Base-by-base conservation (phyloP, 2,888 invertebrate species). In the Drosophila rubida region DNA sequence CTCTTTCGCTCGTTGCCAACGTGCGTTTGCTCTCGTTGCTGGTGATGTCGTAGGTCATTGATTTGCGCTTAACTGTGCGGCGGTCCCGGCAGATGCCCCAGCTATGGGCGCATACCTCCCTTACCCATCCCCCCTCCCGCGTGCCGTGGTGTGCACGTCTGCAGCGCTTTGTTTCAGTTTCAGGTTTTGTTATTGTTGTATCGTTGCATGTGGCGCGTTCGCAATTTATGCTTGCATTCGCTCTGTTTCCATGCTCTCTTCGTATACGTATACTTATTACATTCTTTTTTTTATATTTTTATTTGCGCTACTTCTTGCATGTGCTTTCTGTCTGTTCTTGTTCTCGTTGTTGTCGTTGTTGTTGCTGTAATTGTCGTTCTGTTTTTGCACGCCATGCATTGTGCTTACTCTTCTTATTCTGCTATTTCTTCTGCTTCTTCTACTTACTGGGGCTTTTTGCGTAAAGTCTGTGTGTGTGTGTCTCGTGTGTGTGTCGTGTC, bases 41-140 rank as follows among this genome's bases (percentile, higher is more conserved):
- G 77, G 72, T 81, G 82, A 85, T 88, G 87, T 87, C 87, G 89
- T 87, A 87, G 87, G 87, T 87, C 87, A 88, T 87, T 87, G 87
- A 87, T 88, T 86, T 87, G 87, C 81, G 87, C 81, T 87, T 79
- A 77, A 80, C 71, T 60, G 65, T 61, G 62, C 66, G 60, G 50
- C 61, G 59, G 32, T 27, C 16, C 45, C 71, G 67, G 70, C 57
- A 77, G 75, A 50, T 54, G 44, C 19, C 60, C 70, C 61, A 41
- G 37, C 66, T 53, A 57, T 65, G 55, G 51, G 55, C 58, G 42
- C 50, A 35, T 2, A 11, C 44, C 59, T 16, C 14, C 27, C n/a
- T n/a, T n/a, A 4, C 14, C 23, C 44, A 25, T 14, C 22, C 1
- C 30, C 13, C 44, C 23, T 11, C 32, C 7, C 9, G 9, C 25